Evolutionary conservation across 2,888 invertebrate species (phyloP).

Genomic region (Eulithis testata): DNA sequence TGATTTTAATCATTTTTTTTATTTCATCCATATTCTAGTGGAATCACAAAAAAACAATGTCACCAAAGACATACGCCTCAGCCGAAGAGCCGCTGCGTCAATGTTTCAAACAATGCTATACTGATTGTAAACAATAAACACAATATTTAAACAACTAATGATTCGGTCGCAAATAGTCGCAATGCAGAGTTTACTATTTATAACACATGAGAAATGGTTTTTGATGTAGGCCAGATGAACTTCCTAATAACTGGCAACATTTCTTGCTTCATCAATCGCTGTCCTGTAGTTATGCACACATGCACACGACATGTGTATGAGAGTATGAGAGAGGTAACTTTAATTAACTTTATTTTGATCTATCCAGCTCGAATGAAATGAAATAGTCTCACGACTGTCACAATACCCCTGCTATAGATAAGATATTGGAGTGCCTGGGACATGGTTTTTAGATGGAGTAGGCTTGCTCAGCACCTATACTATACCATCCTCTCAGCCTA

Average conservation of each 20-base stretch:
- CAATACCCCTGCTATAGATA: no score
- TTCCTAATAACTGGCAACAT: constrained; percentile 25
- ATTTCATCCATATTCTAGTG: no score
- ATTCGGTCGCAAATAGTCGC: neutral
- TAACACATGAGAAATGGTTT: constrained; percentile 10
- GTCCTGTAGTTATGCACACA: constrained; percentile 2
- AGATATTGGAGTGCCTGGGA: no score
- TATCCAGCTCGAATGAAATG: no score
- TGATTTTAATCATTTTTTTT: no score
- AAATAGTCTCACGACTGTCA: no score
- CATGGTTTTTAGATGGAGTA: no score
- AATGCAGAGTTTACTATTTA: neutral
- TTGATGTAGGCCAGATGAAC: constrained; percentile 16
- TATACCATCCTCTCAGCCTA: no score
- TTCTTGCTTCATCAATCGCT: constrained; percentile 21
- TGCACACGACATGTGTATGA: neutral
- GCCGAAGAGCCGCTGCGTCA: no score
- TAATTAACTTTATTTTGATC: neutral
- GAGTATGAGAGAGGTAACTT: neutral
- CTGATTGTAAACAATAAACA: constrained; percentile 3
- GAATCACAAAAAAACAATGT: no score
- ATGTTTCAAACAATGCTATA: neutral
- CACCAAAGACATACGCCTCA: no score
- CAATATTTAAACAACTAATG: neutral
- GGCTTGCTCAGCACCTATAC: no score